These are phyloP conservation scores for Melanotaenia boesemani DNA, from an alignment of 2,797 vertebrate genomes.

Conservation along the genomic window DNA sequence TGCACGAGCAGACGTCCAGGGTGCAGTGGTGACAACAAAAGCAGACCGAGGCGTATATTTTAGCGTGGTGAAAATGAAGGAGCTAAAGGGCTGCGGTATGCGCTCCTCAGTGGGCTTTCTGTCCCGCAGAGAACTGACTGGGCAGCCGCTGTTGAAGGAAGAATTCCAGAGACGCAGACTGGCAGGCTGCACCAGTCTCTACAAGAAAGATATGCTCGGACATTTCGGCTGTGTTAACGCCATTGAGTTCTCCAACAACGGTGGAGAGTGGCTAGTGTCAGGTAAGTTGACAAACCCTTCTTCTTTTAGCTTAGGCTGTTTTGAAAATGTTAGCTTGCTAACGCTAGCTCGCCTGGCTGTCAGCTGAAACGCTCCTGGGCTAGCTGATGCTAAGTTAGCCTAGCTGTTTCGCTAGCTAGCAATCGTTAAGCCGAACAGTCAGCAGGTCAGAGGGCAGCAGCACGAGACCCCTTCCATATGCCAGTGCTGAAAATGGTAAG, in stretches of 20 bases:
- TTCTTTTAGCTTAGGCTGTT: slow-evolving; percentile 16
- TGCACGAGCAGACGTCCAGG: slow-evolving; percentile 38
- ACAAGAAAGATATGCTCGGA: slow-evolving; percentile 95
- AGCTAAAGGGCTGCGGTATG: slow-evolving; percentile 91
- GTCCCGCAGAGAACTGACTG: slow-evolving; percentile 91
- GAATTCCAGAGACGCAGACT: slow-evolving; percentile 95
- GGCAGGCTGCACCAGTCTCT: slow-evolving; percentile 94
- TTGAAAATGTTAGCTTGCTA: slow-evolving; percentile 63
- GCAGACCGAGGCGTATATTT: slow-evolving; percentile 13
- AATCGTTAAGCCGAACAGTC: slow-evolving; percentile 32
- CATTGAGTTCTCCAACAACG: slow-evolving; percentile 99
- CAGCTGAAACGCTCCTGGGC: slow-evolving; percentile 44
- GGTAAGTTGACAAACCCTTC: slow-evolving; percentile 84
- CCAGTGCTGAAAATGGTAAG: slow-evolving; percentile 25
- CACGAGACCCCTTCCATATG: slow-evolving; percentile 27
- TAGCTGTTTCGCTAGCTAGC: slow-evolving; percentile 50
- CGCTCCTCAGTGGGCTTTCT: slow-evolving; percentile 94
- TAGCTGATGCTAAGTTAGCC: slow-evolving; percentile 57
- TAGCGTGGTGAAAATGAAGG: slow-evolving; percentile 79
- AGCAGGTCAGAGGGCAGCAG: slow-evolving; percentile 4
- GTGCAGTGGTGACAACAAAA: slow-evolving; percentile 32
- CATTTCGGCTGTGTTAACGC: slow-evolving; percentile 99
- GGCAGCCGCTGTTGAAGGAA: slow-evolving; percentile 92
- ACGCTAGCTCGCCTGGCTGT: slow-evolving; percentile 44
- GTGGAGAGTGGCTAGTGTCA: slow-evolving; percentile 97